Conservation (phyloP, 2,888 invertebrate genomes). For the Lasioglossum figueresi region DNA sequence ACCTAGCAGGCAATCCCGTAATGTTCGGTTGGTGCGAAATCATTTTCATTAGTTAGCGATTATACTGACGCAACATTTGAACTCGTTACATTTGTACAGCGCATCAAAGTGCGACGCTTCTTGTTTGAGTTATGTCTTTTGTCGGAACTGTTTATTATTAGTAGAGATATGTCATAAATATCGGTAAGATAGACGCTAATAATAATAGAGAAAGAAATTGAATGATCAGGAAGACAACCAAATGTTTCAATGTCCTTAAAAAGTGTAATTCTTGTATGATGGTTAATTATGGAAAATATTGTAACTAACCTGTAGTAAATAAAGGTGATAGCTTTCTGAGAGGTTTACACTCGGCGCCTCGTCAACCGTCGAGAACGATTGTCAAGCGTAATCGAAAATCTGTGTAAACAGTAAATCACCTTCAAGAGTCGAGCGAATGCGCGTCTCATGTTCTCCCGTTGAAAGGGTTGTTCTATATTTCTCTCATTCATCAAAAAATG, state of each 20-base stretch:
- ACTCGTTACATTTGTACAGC: no score
- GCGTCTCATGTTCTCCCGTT: neutral
- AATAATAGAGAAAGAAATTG: neutral
- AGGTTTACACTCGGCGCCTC: neutral
- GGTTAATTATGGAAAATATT: no score
- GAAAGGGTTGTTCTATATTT: conserved; percentile 9
- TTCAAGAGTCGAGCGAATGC: conserved; percentile 6
- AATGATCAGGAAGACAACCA: neutral
- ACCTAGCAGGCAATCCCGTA: no score
- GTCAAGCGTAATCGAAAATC: conserved; percentile 16
- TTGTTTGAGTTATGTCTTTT: no score
- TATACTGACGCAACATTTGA: no score
- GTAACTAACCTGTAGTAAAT: neutral
- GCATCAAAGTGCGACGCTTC: no score
- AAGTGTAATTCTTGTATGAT: no score
- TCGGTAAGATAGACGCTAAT: neutral
- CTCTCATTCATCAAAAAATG: neutral
- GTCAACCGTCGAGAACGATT: neutral
- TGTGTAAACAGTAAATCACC: conserved; percentile 11
- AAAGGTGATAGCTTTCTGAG: neutral
- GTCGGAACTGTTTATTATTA: no score
- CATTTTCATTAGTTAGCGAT: no score
- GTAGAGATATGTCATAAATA: neutral
- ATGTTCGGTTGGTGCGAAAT: neutral
- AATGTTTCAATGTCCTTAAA: no score